Conservation (phyloP, 2,113 vertebrate genomes). For the Trachemys scripta region DNA sequence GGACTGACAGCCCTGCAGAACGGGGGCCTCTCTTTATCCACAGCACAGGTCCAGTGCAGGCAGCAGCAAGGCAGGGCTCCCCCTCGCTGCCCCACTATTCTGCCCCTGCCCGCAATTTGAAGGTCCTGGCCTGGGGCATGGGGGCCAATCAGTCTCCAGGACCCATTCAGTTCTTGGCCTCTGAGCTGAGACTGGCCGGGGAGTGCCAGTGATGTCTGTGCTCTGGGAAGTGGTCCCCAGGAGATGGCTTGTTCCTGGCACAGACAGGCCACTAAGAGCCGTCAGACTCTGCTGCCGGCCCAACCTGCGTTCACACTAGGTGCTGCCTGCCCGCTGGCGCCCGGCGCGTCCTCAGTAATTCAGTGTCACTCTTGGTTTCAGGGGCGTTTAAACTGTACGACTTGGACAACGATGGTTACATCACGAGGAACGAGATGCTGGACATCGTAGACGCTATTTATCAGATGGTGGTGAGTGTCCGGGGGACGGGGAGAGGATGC, state of each 20-base stretch:
- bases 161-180: background rate
- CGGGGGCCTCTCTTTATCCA: background rate
- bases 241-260: background rate
- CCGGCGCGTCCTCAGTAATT: too few relatives aligned
- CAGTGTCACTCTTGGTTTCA: slow-evolving; percentile 46
- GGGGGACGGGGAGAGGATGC: fast-evolving
- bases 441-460: slow-evolving; percentile 99
- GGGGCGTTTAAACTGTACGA: slow-evolving; percentile 99
- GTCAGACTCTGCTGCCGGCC: background rate
- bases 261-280: background rate
- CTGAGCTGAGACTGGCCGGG: background rate
- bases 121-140: background rate
- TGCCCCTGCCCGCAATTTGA: background rate
- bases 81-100: background rate
- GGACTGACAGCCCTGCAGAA: background rate
- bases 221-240: background rate
- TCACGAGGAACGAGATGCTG: slow-evolving; percentile 98
- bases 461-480: slow-evolving; percentile 96
- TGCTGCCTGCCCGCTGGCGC: background rate
- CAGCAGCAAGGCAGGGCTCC: background rate
- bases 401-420: slow-evolving; percentile 97
- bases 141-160: background rate
- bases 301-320: background rate
- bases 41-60: background rate
- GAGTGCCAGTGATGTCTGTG: background rate